These are phyloP conservation scores for Crambe crambe DNA, from an alignment of 37 sponge, comb jelly and placozoan genomes.

Conservation along the genomic window DNA sequence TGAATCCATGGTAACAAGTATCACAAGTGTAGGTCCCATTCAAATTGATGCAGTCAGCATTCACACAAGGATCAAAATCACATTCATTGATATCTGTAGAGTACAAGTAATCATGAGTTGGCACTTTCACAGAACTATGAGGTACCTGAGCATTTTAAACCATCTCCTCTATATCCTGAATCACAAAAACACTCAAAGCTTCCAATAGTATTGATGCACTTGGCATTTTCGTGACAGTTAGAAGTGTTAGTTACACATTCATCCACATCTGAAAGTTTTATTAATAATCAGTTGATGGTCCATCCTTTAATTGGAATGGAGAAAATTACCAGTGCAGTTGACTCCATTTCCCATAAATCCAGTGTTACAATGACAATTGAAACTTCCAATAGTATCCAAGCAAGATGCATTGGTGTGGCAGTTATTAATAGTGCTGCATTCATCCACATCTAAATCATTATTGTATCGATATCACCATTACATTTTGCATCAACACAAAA, in stretches of 20 bases:
- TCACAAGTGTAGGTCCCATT: constrained; percentile 1
- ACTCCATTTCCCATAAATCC: constrained; percentile 22
- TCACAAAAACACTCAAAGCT: constrained; percentile 36
- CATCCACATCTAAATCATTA: constrained; percentile 28
- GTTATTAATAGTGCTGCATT: background rate
- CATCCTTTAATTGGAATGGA: too few relatives aligned
- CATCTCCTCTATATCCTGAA: constrained; percentile 40
- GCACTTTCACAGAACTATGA: background rate
- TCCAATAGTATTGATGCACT: constrained; percentile 46
- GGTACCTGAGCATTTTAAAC: constrained; percentile 35
- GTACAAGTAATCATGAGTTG: too few relatives aligned
- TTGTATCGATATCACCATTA: too few relatives aligned
- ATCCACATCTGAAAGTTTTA: constrained; percentile 3
- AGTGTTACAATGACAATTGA: constrained; percentile 15
- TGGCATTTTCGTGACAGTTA: constrained; percentile 9
- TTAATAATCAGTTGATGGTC: background rate
- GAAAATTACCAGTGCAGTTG: constrained; percentile 14
- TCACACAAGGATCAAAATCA: background rate
- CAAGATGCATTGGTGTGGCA: constrained; percentile 30
- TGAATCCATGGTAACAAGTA: background rate
- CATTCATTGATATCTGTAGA: background rate
- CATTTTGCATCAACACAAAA: too few relatives aligned
- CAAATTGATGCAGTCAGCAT: constrained; percentile 22
- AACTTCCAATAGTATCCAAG: constrained; percentile 36
- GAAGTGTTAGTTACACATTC: background rate